phyloP scores from a whole-genome alignment of 2,888 invertebrate genomes.

The Chorisops tibialis region DNA sequence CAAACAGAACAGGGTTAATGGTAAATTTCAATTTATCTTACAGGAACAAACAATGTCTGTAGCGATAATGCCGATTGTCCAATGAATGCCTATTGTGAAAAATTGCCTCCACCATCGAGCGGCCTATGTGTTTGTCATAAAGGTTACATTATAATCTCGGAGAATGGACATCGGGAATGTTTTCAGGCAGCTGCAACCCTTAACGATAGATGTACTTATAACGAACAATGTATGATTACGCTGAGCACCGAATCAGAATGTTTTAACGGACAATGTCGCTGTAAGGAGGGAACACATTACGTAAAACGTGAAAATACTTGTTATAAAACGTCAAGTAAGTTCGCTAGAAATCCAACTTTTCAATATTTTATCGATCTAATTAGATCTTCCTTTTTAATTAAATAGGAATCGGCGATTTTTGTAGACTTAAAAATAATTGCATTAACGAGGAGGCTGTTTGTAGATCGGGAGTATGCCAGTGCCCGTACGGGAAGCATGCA shows the following conservation, averaged over 20 bases:
- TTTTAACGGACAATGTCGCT: conserved; percentile 43
- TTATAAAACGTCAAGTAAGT: conserved; percentile 48
- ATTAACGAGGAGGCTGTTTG: conserved; percentile 45
- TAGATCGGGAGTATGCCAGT: conserved; percentile 44
- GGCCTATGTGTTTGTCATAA: conserved; percentile 39
- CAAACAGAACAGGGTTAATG: too few species aligned
- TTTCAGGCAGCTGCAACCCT: conserved; percentile 42
- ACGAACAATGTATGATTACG: conserved; percentile 49
- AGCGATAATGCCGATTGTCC: conserved; percentile 33
- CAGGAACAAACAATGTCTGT: conserved; percentile 36
- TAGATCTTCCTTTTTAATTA: too few species aligned
- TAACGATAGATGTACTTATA: conserved; percentile 45
- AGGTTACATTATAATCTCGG: conserved; percentile 36
- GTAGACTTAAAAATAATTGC: conserved; percentile 47
- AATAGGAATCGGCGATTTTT: conserved; percentile 46
- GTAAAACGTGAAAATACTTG: conserved; percentile 44
- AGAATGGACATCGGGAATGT: conserved; percentile 33
- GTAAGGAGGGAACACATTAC: conserved; percentile 46
- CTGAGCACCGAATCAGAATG: conserved; percentile 45
- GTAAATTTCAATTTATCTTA: too few species aligned
- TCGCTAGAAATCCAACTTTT: too few species aligned
- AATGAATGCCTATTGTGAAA: conserved; percentile 35
- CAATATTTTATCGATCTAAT: too few species aligned
- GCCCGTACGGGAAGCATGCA: conserved; percentile 45
- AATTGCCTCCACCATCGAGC: conserved; percentile 33